Base-by-base conservation (phyloP, 1,140 invertebrate genomes). In the Papilio aristodemus region DNA sequence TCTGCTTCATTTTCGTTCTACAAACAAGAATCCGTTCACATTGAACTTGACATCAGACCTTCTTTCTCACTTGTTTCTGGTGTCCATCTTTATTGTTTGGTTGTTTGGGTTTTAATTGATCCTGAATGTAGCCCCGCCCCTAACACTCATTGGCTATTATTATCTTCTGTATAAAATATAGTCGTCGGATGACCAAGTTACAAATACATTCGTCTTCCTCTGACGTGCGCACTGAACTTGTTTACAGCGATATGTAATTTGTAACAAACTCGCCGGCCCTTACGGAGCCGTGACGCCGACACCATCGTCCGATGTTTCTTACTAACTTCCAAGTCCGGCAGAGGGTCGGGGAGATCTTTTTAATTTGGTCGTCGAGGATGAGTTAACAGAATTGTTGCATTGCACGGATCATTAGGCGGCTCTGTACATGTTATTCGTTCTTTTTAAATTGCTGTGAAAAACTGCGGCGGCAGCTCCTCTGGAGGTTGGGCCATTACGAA, bases 211-310 rank as follows among this genome's bases (percentile, higher is more conserved):
- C 75, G 77, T 79, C 77, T 77, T 79, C 60, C 68, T 68, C 68
- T 79, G 77, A 72, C 75, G 71, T 76, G 66, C 73, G 39, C 59
- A 71, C 72, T 77, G 74, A 76, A 79, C 71, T 77, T 79, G 73
- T 79, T 79, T 76, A 79, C 75, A 71, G 72, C 60, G 60, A 71
- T 69, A 73, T 71, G 73, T 76, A 77, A 79, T 79, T 79, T 76
- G 77, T 73, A 68, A 70, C 66, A 43, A 39, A 25, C 38, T 59
- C 43, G 68, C 66, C 72, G 67, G 43, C 17, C 46, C 54, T 3
- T 38, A 13, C n/a, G 27, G 72, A 67, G 27, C 69, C 54, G 9
- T 64, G 69, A 37, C 50, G 62, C n/a, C 46, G 57, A 69, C 66
- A 36, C 17, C 25, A 36, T 50, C n/a, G 19, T 27, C 22, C 9